Conservation (phyloP, 2,888 invertebrate species). For the Tipula confusa region DNA sequence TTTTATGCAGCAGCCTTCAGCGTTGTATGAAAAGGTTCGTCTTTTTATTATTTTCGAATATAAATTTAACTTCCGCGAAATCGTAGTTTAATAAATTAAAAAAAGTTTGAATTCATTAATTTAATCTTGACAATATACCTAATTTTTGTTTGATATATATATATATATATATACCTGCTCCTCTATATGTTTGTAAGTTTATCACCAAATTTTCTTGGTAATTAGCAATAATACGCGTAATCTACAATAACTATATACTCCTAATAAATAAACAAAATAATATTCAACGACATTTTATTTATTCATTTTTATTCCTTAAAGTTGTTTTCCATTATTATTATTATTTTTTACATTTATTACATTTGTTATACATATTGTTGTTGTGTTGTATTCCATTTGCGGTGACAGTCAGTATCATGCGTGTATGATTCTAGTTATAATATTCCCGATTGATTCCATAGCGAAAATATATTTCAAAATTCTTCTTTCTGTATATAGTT, state of each 20-base stretch:
- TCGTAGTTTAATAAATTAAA: neutral
- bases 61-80: neutral
- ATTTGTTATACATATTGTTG: neutral
- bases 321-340: neutral
- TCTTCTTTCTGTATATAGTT: neutral
- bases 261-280: neutral
- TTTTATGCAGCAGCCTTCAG: no score
- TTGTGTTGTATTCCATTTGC: neutral
- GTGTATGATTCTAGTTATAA: slow-evolving; percentile 39
- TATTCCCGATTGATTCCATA: slow-evolving; percentile 26
- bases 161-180: neutral
- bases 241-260: slow-evolving; percentile 27
- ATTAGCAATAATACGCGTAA: slow-evolving; percentile 35
- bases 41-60: neutral
- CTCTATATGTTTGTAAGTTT: neutral
- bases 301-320: slow-evolving; percentile 15
- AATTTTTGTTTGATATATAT: neutral
- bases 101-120: neutral
- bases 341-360: neutral
- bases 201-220: slow-evolving; percentile 32
- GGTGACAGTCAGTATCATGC: slow-evolving; percentile 51
- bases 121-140: neutral
- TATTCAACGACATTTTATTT: neutral
- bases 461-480: slow-evolving; percentile 3
- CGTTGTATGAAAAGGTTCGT: no score